These are phyloP conservation scores for Brachionus rotundiformis DNA, from an alignment of 1,140 invertebrate species.

Conservation along the genomic window DNA sequence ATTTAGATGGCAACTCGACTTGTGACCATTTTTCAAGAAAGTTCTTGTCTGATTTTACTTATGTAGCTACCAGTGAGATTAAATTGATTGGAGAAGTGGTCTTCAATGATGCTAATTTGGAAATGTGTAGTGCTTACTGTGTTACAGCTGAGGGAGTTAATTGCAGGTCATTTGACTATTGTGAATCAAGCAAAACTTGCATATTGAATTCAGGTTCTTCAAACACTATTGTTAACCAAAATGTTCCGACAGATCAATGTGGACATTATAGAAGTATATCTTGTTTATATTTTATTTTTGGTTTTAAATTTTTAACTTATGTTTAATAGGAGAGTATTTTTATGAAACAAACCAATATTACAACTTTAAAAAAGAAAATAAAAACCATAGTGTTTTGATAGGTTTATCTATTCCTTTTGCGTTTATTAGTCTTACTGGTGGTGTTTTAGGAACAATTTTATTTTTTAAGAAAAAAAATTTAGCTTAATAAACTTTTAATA, in stretches of 20 bases:
- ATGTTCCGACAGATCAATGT: constrained; percentile 31
- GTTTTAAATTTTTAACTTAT: background rate
- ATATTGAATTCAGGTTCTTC: constrained; percentile 9
- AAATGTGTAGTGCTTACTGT: constrained; percentile 13
- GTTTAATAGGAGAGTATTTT: constrained; percentile 41
- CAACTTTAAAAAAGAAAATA: constrained; percentile 27
- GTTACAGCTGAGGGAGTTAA: constrained; percentile 9
- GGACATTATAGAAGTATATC: constrained; percentile 46
- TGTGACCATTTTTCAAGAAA: constrained; percentile 42
- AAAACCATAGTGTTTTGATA: background rate
- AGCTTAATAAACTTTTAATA: background rate
- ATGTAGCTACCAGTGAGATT: background rate
- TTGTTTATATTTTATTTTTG: background rate
- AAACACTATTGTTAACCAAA: background rate
- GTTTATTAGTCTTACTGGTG: background rate
- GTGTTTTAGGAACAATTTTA: constrained; percentile 1
- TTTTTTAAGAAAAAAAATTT: constrained; percentile 1
- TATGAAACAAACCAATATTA: constrained; percentile 40
- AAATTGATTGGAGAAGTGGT: constrained; percentile 24
- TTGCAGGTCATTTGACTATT: constrained; percentile 37
- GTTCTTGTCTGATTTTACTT: constrained; percentile 43
- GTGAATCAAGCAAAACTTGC: constrained; percentile 33
- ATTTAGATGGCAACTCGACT: background rate
- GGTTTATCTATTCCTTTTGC: constrained; percentile 36
- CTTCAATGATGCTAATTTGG: background rate